These are phyloP conservation scores for Phacellophora camtschatica DNA, from an alignment of 30 jellyfish, hydroid and myxozoan species.

Conservation along the genomic window DNA sequence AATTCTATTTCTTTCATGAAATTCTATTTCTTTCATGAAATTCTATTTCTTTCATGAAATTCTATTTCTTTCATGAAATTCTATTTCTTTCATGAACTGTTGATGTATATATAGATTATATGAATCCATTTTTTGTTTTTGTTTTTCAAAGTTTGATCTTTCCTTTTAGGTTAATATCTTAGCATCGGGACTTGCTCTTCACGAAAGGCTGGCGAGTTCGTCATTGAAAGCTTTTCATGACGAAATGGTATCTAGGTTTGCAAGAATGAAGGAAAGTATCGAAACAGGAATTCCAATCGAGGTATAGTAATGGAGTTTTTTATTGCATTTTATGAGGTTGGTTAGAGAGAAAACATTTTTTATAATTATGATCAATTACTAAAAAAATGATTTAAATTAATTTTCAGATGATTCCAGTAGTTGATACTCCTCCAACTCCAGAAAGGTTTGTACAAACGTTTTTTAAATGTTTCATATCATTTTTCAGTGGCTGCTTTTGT, in stretches of 20 bases:
- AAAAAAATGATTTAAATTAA: no score
- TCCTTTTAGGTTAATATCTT: slow-evolving; percentile 30
- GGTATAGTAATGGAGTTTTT: slow-evolving; percentile 63
- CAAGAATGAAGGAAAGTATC: slow-evolving; percentile 82
- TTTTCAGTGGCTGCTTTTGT: no score
- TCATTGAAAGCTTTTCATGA: slow-evolving; percentile 88
- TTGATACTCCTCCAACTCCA: not conserved
- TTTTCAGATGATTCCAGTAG: slow-evolving; percentile 6
- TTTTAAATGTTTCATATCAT: no score
- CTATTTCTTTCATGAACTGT: no score
- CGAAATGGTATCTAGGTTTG: slow-evolving; percentile 80
- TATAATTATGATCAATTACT: no score
- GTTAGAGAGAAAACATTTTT: no score
- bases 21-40: no score
- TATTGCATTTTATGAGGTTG: not conserved
- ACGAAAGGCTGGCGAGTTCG: slow-evolving; percentile 71
- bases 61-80: no score
- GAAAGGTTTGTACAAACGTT: no score
- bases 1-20: no score
- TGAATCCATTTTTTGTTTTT: not conserved
- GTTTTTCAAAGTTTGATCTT: not conserved
- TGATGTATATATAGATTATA: not conserved
- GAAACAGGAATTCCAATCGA: slow-evolving; percentile 96
- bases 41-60: no score
- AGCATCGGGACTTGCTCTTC: slow-evolving; percentile 83